Evolutionary conservation across 2,888 invertebrate species (phyloP), one percentile per base, ranked within the genome.

Genomic region (Nomada ruficornis): DNA sequence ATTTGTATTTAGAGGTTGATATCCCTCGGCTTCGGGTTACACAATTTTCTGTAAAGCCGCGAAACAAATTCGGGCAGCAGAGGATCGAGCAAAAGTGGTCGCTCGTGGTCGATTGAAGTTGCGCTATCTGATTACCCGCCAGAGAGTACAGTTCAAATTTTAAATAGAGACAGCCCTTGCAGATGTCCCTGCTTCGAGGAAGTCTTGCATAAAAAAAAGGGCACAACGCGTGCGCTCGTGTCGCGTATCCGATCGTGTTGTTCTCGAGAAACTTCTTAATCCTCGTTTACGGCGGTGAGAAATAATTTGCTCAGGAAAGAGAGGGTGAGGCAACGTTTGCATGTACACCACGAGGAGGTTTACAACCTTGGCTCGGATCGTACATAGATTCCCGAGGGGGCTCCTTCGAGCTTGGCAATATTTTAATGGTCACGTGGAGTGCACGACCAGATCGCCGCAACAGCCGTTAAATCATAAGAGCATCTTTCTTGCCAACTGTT

Each of bases 241-340:
- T 44, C 64, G 71, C 20, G 23, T 54, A 54, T 63, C 29, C 29
- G 79, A 67, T 67, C 80, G 55, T 73, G 78, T 86, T 71, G 82
- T 82, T 84, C 80, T 78, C 63, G 60, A 71, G 76, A 69, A 80
- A 90, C 88, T 86, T 89, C 87, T 90, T 88, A 89, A 89, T 89
- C 85, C 78, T 76, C 52, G 70, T 72, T 71, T 50, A 63, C 80
- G 83, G 79, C 82, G 80, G 83, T 71, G 87, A 89, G 89, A 89
- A 89, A 85, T 85, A 86, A 88, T 86, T 82, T 87, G 86, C 85
- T 84, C 74, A 80, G 57, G 81, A 72, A 78, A 81, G 70, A 72
- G 81, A 78, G 75, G 79, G 75, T 64, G 60, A 75, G 67, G 65
- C 63, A 44, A 11, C 63, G 77, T 82, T 85, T 72, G 84, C 81